Percentiles rank a stretch among this genome's conserved stretches.
Conservation (phyloP, 1,140 invertebrate species). For the Drosophila takahashii region DNA sequence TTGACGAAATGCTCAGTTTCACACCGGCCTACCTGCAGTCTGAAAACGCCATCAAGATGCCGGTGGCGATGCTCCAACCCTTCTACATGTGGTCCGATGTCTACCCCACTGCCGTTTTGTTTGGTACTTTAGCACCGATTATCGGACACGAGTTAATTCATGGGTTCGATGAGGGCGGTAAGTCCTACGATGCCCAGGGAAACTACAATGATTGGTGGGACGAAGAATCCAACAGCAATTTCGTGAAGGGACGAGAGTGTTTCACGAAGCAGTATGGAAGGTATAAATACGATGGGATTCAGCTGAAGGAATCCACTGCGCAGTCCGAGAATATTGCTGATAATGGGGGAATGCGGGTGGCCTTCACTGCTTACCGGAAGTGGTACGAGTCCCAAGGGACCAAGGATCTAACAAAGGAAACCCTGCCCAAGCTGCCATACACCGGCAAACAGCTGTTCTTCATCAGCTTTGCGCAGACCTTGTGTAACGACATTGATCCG, state of each 20-base stretch:
- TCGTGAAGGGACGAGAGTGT: slow-evolving; percentile 52
- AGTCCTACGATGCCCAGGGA: slow-evolving; percentile 97
- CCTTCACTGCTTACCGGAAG: slow-evolving; percentile 86
- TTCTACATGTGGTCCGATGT: slow-evolving; percentile 62
- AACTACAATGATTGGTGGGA: slow-evolving; percentile 73
- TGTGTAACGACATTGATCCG: slow-evolving; percentile 61
- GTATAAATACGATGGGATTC: slow-evolving; percentile 54
- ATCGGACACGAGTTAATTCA: slow-evolving; percentile 90
- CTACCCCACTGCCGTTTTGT: slow-evolving; percentile 84
- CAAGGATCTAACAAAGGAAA: slow-evolving; percentile 77
- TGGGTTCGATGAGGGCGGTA: slow-evolving; percentile 88
- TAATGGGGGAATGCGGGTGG: slow-evolving; percentile 88
- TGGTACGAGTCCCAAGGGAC: slow-evolving; percentile 85
- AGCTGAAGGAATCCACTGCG: slow-evolving; percentile 35
- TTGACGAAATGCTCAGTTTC: slow-evolving; percentile 52
- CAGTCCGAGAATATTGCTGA: slow-evolving; percentile 89
- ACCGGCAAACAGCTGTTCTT: slow-evolving; percentile 90
- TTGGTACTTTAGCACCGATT: slow-evolving; percentile 88
- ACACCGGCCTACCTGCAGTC: slow-evolving; percentile 69
- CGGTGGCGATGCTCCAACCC: slow-evolving; percentile 69
- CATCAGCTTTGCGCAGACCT: slow-evolving; percentile 88
- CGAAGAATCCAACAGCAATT: slow-evolving; percentile 43
- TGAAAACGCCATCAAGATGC: slow-evolving; percentile 72
- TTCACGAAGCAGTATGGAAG: slow-evolving; percentile 66
- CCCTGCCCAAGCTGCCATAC: slow-evolving; percentile 85